A percentile compares a stretch with the other conserved stretches of the same genome.
phyloP scores from a whole-genome alignment of 2,113 vertebrate species.

The Eptatretus burgeri region DNA sequence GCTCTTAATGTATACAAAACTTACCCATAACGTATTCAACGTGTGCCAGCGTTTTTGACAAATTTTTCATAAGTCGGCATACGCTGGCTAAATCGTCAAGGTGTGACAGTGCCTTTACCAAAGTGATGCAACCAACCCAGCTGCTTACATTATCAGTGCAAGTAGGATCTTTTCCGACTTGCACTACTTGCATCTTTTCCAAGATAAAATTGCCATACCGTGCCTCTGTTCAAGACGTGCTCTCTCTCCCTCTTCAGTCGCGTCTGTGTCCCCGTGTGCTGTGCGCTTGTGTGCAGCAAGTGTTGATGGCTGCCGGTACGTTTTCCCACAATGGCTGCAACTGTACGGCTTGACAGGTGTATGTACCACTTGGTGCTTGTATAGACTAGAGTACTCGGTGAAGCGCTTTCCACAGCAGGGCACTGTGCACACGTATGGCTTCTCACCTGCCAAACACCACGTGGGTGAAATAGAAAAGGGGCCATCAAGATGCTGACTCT shows the following conservation, averaged over 20 bases:
- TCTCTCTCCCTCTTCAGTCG: slow-evolving; percentile 85
- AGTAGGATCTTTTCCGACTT: no score
- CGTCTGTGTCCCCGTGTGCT: slow-evolving; percentile 78
- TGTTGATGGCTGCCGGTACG: slow-evolving; percentile 93
- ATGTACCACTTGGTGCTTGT: slow-evolving; percentile 94
- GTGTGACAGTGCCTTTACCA: no score
- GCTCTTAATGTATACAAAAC: no score
- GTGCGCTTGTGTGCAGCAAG: slow-evolving; percentile 95
- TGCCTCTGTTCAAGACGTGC: slow-evolving; percentile 70
- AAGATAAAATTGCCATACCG: slow-evolving; percentile 25
- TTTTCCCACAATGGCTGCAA: slow-evolving; percentile 96
- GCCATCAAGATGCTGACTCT: neutral
- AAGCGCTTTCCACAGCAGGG: slow-evolving; percentile 94
- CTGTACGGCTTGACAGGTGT: slow-evolving; percentile 96
- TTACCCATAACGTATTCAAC: no score
- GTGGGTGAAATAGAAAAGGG: neutral
- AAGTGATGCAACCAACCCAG: no score
- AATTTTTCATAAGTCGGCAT: no score
- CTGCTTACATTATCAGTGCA: neutral
- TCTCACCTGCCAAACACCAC: slow-evolving; percentile 33
- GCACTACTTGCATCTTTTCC: no score
- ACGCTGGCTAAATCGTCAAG: no score
- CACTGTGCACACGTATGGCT: slow-evolving; percentile 94
- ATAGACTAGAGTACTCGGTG: slow-evolving; percentile 94
- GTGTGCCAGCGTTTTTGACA: no score